Base-by-base conservation (phyloP, 2,113 vertebrate genomes). In the Gasterosteus nipponicus region DNA sequence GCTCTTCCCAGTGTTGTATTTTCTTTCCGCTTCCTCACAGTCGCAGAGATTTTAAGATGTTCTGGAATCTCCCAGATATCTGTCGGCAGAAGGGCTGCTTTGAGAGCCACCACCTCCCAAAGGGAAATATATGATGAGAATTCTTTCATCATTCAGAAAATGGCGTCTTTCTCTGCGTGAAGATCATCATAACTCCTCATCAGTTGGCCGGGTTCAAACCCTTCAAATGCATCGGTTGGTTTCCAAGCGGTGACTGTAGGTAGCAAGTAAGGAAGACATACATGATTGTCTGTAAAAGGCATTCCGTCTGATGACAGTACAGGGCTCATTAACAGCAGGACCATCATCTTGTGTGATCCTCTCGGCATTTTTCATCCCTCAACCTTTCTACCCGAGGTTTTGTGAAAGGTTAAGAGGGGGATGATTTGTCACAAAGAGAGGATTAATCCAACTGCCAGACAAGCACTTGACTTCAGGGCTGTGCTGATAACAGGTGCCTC, bases 11-110 rank as follows among this genome's bases (percentile, higher is more conserved):
- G 41, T 72, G 81, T 83, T 74, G 65, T 81, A 66, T 87, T 89
- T 85, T 68, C 83, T 81, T 69, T 83, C 68, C 77, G 80, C 74
- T 84, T 75, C 84, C 61, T 80, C 56, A 51, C 70, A 70, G 81
- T 87, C 16, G 41, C 59, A n/a, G 47, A 80, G 64, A 86, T 86
- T 85, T 81, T 81, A 83, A 82, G 80, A 74, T 78, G 76, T 78
- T 69, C 69, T 76, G 80, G 78, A 91, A 89, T 90, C 81, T 89
- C 86, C 82, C 81, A 81, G 81, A 89, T 86, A 74, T 81, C 62
- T 59, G 76, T 79, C 54, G 67, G 87, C 85, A 76, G 89, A 86
- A 82, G 83, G 62, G 69, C 71, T 63, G 77, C 78, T 85, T 80
- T 78, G 47, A 89, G 75, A 81, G 78, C 74, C 68, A 77, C 85